Evolutionary conservation across 2,888 invertebrate genomes (phyloP), one percentile per base, ranked within the genome.

Genomic region (Cremastobaeus sp.): DNA sequence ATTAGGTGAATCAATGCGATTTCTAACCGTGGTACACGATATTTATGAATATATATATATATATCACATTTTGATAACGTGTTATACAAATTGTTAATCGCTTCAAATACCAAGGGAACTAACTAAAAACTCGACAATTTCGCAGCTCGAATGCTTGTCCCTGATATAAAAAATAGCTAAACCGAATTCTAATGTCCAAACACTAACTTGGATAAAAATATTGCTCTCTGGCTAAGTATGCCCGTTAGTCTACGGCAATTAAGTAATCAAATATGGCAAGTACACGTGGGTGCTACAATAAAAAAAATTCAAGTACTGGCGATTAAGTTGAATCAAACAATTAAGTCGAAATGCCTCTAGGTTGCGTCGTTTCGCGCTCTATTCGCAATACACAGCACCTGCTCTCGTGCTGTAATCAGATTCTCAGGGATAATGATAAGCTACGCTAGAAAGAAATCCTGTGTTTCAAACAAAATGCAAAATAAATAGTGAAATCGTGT

Each of bases 401-500:
- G 17, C 17, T 43, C 12, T 21, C 25, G 28, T 25, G 25, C 25
- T 14, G 8, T 2, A 37, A 30, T 54, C 11, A 39, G n/a, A 54
- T 21, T 20, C 0, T 37, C n/a, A 12, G n/a, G 28, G 32, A 17
- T 34, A n/a, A 37, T n/a, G 15, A 37, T 37, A 37, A 14, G 14
- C 3, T 25, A 25, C 8, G 8, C 25, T 43, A 43, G 25, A 25
- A 25, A 14, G 9, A 17, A n/a, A 4, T 3, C 15, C 17, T 3
- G 25, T 25, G 11, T 17, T 48, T 32, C 17, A n/a, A 28, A 65
- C 28, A 18, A 52, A 64, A 54, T 65, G 54, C 55, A 20, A 45
- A 55, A 65, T 65, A 65, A 65, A 65, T 65, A 65, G 54, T 8
- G 37, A 45, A 52, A 41, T 41, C 20, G 30, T 64, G 11, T 64